Evolutionary conservation across 2,888 invertebrate genomes (phyloP), one percentile per base, ranked within the genome.

Genomic region (Buathra laborator): DNA sequence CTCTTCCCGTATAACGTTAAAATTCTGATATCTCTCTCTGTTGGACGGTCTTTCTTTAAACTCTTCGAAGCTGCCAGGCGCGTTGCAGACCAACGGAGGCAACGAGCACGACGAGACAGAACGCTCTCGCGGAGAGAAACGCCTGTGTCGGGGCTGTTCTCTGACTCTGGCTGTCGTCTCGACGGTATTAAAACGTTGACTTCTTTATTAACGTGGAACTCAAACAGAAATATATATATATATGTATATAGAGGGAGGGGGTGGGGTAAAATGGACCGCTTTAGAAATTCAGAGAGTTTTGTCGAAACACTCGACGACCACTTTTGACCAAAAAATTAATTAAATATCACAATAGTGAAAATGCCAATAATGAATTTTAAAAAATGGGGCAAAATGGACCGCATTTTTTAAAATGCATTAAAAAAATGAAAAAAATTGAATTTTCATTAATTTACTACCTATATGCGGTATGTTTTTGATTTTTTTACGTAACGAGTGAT

Each of bases 141-240:
- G 83, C 86, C 86, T 87, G 89, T 87, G 88, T 89, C 72, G 89
- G 82, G 83, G 62, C 32, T 64, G 68, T 37, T 37, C 24, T 77
- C 75, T 79, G 84, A 82, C 70, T 79, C 81, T 74, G 81, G 37
- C 90, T 89, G 92, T 91, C 91, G 90, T 87, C 89, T 85, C 87
- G 81, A 82, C 89, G 82, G 89, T 90, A 92, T 93, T 92, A 92
- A 93, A 93, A 92, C 92, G 92, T 92, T 90, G 91, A 92, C 93
- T 93, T 92, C 92, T 93, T 93, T 93, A 93, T 93, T 92, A 93
- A 92, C 89, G 83, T 87, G 90, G 86, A 62, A 80, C 83, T 24
- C 24, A 24, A 24, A 81, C 70, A 70, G 68, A 24, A 24, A 81
- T 68, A 70, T n/a, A 70, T 19, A 62, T 53, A 46, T 51, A n/a